Percentiles rank a stretch among this genome's conserved stretches.
Conservation (phyloP, 2,113 vertebrate species). For the Centrocercus urophasianus region DNA sequence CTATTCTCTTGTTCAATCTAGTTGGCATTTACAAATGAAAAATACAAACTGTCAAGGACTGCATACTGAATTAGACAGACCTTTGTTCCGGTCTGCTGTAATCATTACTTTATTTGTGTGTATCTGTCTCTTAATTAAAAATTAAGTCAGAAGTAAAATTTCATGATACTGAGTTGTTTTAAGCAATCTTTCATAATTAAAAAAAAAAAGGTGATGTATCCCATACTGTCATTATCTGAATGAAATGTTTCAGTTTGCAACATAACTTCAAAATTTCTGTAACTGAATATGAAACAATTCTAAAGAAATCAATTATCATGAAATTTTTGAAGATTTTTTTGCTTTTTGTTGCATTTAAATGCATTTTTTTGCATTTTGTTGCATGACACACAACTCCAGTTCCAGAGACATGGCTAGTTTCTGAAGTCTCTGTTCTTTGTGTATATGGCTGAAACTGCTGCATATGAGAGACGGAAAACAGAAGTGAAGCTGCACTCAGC, state of each 20-base stretch:
- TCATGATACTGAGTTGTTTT: neutral
- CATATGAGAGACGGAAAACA: neutral
- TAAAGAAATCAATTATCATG: neutral
- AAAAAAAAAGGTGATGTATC: neutral
- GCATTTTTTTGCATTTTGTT: neutral
- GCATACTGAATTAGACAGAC: neutral
- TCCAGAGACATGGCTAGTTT: neutral
- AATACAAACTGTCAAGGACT: neutral
- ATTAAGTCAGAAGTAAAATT: neutral
- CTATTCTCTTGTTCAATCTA: neutral
- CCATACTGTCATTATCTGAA: neutral
- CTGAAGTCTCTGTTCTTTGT: neutral
- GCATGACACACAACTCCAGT: neutral
- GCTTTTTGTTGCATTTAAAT: neutral
- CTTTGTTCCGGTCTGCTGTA: neutral
- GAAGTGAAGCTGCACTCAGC: neutral
- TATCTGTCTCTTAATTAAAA: neutral
- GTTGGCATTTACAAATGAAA: neutral
- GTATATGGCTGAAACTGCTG: neutral
- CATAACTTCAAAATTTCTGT: neutral
- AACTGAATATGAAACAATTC: neutral
- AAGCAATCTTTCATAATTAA: neutral
- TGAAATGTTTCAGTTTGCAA: neutral
- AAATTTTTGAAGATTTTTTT: neutral
- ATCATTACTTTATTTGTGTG: neutral